Percentiles rank a stretch among this genome's conserved stretches.
Conservation (phyloP, 2,888 invertebrate genomes). For the Leptopterna dolabrata region DNA sequence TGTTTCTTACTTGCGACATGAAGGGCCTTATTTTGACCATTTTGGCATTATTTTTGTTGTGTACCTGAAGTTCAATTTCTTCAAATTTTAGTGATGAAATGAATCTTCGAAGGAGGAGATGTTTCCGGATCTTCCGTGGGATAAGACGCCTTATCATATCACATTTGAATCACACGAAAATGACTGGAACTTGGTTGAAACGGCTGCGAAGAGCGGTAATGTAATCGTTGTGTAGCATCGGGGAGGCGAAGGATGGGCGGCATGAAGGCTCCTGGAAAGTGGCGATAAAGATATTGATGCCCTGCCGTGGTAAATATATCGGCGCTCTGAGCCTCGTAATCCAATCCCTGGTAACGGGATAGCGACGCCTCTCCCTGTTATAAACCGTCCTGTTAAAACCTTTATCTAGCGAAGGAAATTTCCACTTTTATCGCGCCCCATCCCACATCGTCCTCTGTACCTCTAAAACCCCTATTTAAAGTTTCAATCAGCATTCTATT, state of each 20-base stretch:
- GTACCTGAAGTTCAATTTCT: too few species aligned
- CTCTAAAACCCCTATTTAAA: neutral
- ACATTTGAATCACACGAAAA: too few species aligned
- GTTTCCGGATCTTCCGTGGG: too few species aligned
- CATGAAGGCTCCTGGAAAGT: slow-evolving; percentile 37
- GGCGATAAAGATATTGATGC: slow-evolving; percentile 45
- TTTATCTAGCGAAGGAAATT: slow-evolving; percentile 6
- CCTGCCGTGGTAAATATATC: slow-evolving; percentile 40
- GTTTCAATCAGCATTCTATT: neutral
- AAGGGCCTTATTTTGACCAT: too few species aligned
- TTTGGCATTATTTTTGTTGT: too few species aligned
- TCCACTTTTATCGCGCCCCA: neutral
- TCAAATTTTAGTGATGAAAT: too few species aligned
- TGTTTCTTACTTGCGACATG: too few species aligned
- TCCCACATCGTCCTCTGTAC: neutral
- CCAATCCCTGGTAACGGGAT: slow-evolving; percentile 28
- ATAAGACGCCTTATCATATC: too few species aligned
- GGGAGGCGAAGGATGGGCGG: slow-evolving; percentile 12
- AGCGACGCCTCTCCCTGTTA: neutral
- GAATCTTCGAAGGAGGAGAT: too few species aligned
- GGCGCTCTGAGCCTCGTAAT: slow-evolving; percentile 9
- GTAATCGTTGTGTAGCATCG: neutral
- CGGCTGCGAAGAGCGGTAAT: neutral
- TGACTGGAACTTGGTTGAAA: neutral
- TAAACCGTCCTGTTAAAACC: slow-evolving; percentile 16